Evolutionary conservation across 1,140 invertebrate species (phyloP), one percentile per base, ranked within the genome.

Genomic region (Drosophila punjabiensis): DNA sequence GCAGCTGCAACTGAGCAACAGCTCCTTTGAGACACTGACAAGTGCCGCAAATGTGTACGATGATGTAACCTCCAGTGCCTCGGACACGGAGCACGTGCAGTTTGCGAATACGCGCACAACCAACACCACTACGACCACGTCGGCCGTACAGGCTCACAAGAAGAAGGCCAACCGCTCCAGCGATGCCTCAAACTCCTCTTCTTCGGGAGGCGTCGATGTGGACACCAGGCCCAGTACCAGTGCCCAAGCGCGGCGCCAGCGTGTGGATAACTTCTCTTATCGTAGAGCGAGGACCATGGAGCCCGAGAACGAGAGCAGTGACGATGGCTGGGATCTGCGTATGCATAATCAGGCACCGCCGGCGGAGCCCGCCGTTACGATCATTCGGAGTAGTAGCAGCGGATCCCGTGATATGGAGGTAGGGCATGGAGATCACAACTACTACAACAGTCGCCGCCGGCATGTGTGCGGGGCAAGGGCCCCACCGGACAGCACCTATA

Each of bases 101-200:
- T 92, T 92, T 28, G 91, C 91, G 0, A 75, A 92, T 60, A 92
- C 91, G n/a, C 76, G 91, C 10, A 92, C 91, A 39, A 92, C 91
- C 8, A 92, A 92, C 52, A 92, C 91, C 11, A 91, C 91, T 0
- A 92, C 91, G 30, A 92, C 91, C 2, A 92, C 91, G 7, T 92
- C 91, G 14, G 91, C 88, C 0, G 43, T 74, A 5, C 79, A 80
- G 53, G 79, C 70, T 13, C 82, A 91, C 35, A 92, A 92, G 39
- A 90, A 92, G 24, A 80, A 82, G 20, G 74, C 63, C 13, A 87
- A 76, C 52, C 81, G 71, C 24, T 63, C 67, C 24, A 70, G 50
- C 6, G 64, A 70, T 43, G 50, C 60, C 13, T 68, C 82, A 14
- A 66, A 79, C 0, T 74, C 86, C 3, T 67, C 86, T 0, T 65